Evolutionary conservation across 1,140 invertebrate genomes (phyloP), one percentile per base, ranked within the genome.

Genomic region (Sycophaga agraensis): DNA sequence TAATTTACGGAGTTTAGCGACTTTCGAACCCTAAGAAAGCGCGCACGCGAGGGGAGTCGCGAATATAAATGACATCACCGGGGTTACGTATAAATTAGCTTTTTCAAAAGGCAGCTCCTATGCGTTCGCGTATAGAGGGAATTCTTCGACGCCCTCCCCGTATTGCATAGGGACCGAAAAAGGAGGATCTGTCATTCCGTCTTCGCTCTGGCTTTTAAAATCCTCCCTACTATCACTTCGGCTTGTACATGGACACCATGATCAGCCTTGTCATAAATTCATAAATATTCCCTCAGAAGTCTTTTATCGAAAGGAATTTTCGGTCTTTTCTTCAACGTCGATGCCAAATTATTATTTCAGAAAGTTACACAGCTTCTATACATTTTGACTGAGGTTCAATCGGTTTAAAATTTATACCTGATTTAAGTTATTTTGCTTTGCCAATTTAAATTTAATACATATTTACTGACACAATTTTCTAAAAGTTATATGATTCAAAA

Each of bases 1-100:
- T 59, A 59, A 59, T 59, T 59, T 59, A 59, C 46, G 46, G 48
- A 50, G 57, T 59, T 51, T 59, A 50, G 45, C 53, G 53, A 56
- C 40, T 26, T 28, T 16, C 51, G 12, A 56, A 45, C 24, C 34
- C 17, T 19, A 31, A 43, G 51, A 56, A 34, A 40, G 26, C 2
- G 3, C 19, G 43, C 17, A n/a, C 19, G 16, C 40, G 53, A 28
- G 51, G 35, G 50, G 31, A 40, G 50, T 31, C 5, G 37, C 22
- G 37, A 60, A 53, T 60, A 53, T 45, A 53, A 60, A 53, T 60
- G 48, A 60, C 58, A 60, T 60, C 48, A 53, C 46, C 48, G 7
- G 46, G 17, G 46, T 50, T 59, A 31, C 26, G 49, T 60, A 59
- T 59, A 50, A 59, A 59, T 59, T 59, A 59, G 46, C 57, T 34